Percentiles rank a stretch among this genome's conserved stretches.
These are phyloP conservation scores for Pandemis heparana DNA, from an alignment of 2,888 invertebrate species.

Conservation along the genomic window DNA sequence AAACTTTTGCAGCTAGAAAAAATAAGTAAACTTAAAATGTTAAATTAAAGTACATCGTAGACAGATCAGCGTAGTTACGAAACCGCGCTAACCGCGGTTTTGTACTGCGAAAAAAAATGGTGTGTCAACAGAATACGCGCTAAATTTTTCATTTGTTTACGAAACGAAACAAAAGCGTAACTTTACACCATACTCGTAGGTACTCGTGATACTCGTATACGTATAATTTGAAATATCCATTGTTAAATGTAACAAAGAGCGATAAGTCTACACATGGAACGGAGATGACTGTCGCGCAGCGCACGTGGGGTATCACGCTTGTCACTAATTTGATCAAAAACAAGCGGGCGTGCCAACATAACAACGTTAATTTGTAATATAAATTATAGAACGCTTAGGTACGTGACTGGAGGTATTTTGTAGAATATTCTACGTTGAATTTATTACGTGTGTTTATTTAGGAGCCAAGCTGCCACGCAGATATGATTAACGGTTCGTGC, in stretches of 20 bases:
- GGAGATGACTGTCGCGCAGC: conserved; percentile 1
- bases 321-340: conserved; percentile 37
- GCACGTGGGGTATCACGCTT: conserved; percentile 28
- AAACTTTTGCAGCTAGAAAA: too few relatives aligned
- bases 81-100: too few relatives aligned
- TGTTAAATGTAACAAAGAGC: conserved; percentile 19
- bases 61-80: too few relatives aligned
- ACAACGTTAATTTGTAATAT: conserved; percentile 30
- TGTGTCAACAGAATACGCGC: not conserved
- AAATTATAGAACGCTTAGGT: conserved; percentile 36
- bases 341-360: conserved; percentile 26
- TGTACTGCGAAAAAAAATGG: too few relatives aligned
- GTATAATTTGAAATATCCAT: not conserved
- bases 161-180: not conserved
- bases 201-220: not conserved
- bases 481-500: conserved; percentile 15
- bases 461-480: not conserved
- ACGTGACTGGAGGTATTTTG: conserved; percentile 1
- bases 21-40: too few relatives aligned
- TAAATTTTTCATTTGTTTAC: conserved; percentile 2
- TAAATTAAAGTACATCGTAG: too few relatives aligned
- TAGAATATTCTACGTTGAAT: conserved; percentile 22
- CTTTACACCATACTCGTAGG: not conserved
- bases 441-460: conserved; percentile 10
- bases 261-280: conserved; percentile 8